Base-by-base conservation (phyloP, 1,140 invertebrate species). In the Leucophenga varia region DNA sequence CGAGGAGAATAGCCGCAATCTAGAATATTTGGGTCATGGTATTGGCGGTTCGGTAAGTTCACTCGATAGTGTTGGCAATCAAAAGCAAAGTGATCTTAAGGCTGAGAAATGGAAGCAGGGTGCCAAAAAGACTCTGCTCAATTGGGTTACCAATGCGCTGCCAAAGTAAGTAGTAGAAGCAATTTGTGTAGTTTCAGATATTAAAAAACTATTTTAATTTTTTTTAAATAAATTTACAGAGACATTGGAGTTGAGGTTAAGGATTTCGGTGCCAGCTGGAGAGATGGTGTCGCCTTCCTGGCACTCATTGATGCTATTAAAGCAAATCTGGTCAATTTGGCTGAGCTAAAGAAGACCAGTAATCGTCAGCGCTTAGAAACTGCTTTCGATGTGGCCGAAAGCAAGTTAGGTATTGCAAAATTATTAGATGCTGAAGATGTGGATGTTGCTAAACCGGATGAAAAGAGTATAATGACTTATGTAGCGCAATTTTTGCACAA, bases 401-500 rank as follows among this genome's bases (percentile, higher is more conserved):
- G 79, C 38, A 89, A 97, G 67, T 78, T 99, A 13, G 94, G 93
- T 35, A 97, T 98, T 57, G 87, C 93, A n/a, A 82, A 89, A 59
- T 79, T 98, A 9, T 78, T 98, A 17, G 95, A 98, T 76, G 87
- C 95, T 20, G 94, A 96, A 81, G 97, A 99, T 79, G 93, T 99
- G 19, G 94, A 98, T 79, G 94, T 97, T 10, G 87, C 91, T 12
- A 90, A 91, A 69, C 97, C 97, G 7, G 97, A 99, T 77, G 96
- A 99, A 72, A 93, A 95, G 76, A 98, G 94, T 22, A 93, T 99
- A 54, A 98, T 99, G 94, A 99, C 97, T 20, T 99, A 99, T 76
- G 94, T 99, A 32, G 95, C 97, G 28, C 95, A 98, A 79, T 99
- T 98, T 78, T 80, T 98, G 53, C 92, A 97, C 74, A 94, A 94